Evolutionary conservation across 2,797 vertebrate genomes (phyloP).

Genomic region (Myiotriccus ornatus): DNA sequence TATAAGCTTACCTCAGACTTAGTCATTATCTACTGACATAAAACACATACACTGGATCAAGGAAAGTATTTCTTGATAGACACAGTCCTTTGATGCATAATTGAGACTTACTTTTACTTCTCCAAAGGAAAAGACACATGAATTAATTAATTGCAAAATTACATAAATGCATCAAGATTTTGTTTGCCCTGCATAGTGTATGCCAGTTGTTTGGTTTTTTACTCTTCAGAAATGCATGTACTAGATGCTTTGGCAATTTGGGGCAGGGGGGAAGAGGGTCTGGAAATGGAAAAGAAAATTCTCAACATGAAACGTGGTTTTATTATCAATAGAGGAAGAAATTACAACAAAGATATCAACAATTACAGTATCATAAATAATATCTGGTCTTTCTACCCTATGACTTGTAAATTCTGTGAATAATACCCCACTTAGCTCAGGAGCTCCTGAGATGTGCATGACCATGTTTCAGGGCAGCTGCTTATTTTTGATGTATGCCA

Average conservation of each 20-base stretch:
- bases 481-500: background rate
- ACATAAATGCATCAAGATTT: background rate
- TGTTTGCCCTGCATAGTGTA: background rate
- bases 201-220: background rate
- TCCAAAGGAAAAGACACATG: background rate
- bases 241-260: background rate
- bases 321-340: background rate
- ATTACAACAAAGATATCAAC: background rate
- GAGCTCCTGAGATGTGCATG: background rate
- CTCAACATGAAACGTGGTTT: background rate
- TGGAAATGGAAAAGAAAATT: background rate
- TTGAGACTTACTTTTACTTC: background rate
- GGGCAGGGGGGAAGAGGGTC: fast-evolving
- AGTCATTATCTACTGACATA: background rate
- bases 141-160: background rate
- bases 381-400: background rate
- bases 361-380: background rate
- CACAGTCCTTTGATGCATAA: background rate
- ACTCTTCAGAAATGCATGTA: background rate
- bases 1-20: background rate
- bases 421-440: background rate
- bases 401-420: background rate
- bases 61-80: background rate
- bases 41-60: background rate
- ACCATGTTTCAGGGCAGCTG: background rate